Evolutionary conservation across 2,888 invertebrate species (phyloP).

Genomic region (Isotomurus palustris): DNA sequence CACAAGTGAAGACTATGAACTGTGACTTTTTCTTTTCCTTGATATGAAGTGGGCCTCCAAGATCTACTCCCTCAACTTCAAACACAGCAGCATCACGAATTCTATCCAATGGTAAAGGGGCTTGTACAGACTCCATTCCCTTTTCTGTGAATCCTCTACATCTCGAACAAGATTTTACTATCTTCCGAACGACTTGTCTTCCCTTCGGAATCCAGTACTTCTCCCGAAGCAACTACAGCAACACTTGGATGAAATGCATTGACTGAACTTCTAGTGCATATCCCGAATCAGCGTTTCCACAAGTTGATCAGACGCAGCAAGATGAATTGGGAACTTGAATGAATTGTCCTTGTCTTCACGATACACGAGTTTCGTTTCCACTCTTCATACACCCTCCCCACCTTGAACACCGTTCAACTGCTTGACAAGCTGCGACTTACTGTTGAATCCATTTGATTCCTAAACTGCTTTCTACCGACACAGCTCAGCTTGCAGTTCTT

Average conservation of each 20-base stretch:
- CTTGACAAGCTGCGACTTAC: no score
- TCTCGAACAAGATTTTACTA: neutral
- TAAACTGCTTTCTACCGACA: no score
- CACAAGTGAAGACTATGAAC: slow-evolving; percentile 50
- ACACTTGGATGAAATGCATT: neutral
- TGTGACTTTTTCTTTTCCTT: slow-evolving; percentile 46
- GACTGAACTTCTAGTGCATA: neutral
- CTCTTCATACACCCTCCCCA: neutral
- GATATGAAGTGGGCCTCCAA: slow-evolving; percentile 49
- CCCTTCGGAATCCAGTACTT: neutral
- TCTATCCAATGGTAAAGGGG: slow-evolving; percentile 46
- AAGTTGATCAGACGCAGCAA: neutral
- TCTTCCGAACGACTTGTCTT: neutral
- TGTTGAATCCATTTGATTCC: no score
- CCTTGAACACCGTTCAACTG: neutral
- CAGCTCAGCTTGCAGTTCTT: neutral
- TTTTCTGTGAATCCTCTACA: slow-evolving; percentile 4
- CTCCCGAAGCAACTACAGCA: neutral
- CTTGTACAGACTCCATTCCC: neutral
- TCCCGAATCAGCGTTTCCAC: neutral
- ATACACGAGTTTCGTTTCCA: neutral
- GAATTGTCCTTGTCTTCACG: neutral
- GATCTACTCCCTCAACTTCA: slow-evolving; percentile 48
- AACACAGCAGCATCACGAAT: slow-evolving; percentile 46
- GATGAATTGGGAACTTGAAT: neutral